Conservation (phyloP, 1,140 invertebrate species). For the Potamilus streckersoni region DNA sequence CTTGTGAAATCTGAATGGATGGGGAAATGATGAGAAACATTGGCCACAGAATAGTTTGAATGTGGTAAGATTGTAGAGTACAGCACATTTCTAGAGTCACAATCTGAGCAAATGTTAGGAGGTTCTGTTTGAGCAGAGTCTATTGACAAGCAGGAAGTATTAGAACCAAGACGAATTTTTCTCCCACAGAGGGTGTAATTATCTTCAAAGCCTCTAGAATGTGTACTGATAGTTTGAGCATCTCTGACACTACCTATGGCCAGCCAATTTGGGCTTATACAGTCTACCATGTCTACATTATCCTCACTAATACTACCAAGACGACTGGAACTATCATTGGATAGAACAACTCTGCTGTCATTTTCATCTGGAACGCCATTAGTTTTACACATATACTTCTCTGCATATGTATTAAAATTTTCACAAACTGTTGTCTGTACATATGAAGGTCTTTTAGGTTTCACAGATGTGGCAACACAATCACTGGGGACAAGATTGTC, state of each 20-base stretch:
- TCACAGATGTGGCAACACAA: background rate
- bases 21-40: constrained; percentile 19
- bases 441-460: constrained; percentile 19
- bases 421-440: constrained; percentile 31
- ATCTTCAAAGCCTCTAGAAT: no score
- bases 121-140: constrained; percentile 32
- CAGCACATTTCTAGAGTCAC: constrained; percentile 8
- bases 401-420: constrained; percentile 14
- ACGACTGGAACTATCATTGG: no score
- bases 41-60: constrained; percentile 34
- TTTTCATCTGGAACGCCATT: constrained; percentile 7
- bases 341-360: no score
- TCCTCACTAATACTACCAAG: no score
- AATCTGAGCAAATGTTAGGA: constrained; percentile 8
- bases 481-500: constrained; percentile 1
- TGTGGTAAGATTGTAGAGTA: constrained; percentile 27
- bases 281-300: no score
- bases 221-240: no score
- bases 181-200: no score
- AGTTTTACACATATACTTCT: constrained; percentile 28
- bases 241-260: no score
- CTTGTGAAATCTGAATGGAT: background rate
- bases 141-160: constrained; percentile 24
- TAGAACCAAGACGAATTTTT: constrained; percentile 23
- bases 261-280: no score